Percentiles rank a stretch among this genome's conserved stretches.
These are phyloP conservation scores for Malacoctenus gilli DNA, from an alignment of 2,797 vertebrate species.

Conservation along the genomic window DNA sequence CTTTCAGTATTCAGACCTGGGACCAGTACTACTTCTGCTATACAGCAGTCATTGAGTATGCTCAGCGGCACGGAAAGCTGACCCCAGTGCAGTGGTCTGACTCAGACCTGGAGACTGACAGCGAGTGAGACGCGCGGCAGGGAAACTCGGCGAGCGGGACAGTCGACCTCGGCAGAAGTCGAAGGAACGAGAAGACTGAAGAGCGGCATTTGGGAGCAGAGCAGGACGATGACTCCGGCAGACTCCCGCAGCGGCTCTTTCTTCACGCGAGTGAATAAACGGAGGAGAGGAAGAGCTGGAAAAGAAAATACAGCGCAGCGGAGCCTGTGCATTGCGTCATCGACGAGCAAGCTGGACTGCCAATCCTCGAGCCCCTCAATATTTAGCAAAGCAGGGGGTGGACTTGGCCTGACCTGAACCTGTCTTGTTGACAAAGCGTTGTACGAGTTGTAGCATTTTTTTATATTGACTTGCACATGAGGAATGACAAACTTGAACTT, in stretches of 20 bases:
- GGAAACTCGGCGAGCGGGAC: constrained; percentile 24
- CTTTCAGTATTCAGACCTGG: constrained; percentile 90
- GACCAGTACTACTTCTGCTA: constrained; percentile 91
- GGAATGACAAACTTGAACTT: constrained; percentile 81
- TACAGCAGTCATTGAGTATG: constrained; percentile 86
- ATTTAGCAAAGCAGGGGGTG: constrained; percentile 65
- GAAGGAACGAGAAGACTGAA: constrained; percentile 28
- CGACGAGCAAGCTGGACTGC: constrained; percentile 71
- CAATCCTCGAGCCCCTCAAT: constrained; percentile 72
- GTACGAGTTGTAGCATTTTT: constrained; percentile 85
- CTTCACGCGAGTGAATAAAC: constrained; percentile 40
- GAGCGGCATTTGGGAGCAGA: constrained; percentile 27
- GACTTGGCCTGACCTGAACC: constrained; percentile 60
- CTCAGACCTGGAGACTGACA: constrained; percentile 87
- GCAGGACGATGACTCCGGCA: constrained; percentile 39
- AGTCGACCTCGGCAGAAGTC: constrained; percentile 41
- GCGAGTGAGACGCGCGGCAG: constrained; percentile 76
- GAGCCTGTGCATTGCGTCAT: constrained; percentile 49
- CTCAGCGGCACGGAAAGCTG: constrained; percentile 83
- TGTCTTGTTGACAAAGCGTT: constrained; percentile 68
- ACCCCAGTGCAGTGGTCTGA: constrained; percentile 87
- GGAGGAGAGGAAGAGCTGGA: constrained; percentile 42
- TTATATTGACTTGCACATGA: constrained; percentile 84
- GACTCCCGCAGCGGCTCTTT: constrained; percentile 53
- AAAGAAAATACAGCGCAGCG: constrained; percentile 53